These are phyloP conservation scores for Mastomys coucha DNA, from an alignment of 2,113 vertebrate species.

Conservation along the genomic window DNA sequence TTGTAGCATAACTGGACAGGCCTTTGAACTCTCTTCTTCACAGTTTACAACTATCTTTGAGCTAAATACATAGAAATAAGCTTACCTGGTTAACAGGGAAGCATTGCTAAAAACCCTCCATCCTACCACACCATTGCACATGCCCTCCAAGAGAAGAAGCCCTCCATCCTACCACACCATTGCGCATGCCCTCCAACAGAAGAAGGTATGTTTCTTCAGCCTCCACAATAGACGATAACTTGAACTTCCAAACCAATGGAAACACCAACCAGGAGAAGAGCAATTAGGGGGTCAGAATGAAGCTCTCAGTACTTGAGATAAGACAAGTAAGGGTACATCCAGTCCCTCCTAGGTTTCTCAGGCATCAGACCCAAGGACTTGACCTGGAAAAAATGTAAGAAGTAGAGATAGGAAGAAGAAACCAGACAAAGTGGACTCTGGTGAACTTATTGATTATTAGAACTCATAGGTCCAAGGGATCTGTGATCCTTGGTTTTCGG, in stretches of 20 bases:
- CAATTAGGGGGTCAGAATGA: not conserved
- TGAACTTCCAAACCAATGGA: not conserved
- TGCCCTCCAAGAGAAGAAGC: not conserved
- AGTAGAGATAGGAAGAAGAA: not conserved
- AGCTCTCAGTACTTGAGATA: not conserved
- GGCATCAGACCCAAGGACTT: not conserved
- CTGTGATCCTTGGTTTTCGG: not conserved
- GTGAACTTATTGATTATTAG: not conserved
- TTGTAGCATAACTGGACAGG: not conserved
- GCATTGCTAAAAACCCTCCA: not conserved
- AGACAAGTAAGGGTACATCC: not conserved
- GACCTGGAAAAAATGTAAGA: not conserved
- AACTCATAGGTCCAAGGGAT: not conserved
- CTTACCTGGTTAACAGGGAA: not conserved
- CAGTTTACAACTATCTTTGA: not conserved
- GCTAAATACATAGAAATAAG: not conserved
- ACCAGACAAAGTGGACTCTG: not conserved
- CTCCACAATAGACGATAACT: not conserved
- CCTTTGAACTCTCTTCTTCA: not conserved
- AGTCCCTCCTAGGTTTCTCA: not conserved
- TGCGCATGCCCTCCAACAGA: not conserved
- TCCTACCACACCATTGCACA: rapidly evolving
- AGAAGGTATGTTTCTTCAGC: not conserved
- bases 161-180: rapidly evolving
- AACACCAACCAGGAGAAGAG: not conserved